Percentiles rank a stretch among this genome's conserved stretches.
These are phyloP conservation scores for Plebejus melissa DNA, from an alignment of 2,888 invertebrate genomes.

Conservation along the genomic window DNA sequence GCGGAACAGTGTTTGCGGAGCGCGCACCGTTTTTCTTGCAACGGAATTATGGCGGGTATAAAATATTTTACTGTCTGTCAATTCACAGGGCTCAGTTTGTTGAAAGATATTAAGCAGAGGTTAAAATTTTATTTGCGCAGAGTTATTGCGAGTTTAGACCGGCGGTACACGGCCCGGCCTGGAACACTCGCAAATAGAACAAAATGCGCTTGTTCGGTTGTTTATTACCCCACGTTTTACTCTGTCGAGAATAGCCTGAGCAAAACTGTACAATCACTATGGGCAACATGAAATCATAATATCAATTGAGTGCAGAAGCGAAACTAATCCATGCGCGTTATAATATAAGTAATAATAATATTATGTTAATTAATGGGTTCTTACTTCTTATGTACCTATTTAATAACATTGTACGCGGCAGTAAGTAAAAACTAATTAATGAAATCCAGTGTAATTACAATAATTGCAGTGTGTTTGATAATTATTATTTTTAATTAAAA, in stretches of 20 bases:
- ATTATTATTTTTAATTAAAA: background rate
- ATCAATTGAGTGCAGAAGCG: background rate
- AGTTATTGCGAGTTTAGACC: conserved; percentile 59
- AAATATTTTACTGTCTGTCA: conserved; percentile 79
- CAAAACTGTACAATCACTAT: background rate
- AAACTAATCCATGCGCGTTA: background rate
- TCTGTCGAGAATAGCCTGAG: background rate
- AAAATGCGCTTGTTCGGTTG: conserved; percentile 58
- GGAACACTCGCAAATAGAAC: conserved; percentile 67
- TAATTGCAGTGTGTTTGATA: background rate
- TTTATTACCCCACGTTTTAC: conserved; percentile 49
- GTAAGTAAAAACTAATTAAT: background rate
- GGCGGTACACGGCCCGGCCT: conserved; percentile 52
- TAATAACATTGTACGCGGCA: background rate
- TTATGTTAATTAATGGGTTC: background rate
- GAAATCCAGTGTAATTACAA: background rate
- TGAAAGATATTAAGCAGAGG: conserved; percentile 74
- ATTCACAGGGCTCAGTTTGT: conserved; percentile 62
- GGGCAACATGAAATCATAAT: background rate
- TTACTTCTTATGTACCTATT: background rate
- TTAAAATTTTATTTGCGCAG: conserved; percentile 74
- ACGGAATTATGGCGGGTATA: conserved; percentile 75
- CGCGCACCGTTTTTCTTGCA: conserved; percentile 69
- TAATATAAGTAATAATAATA: background rate
- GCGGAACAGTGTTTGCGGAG: conserved; percentile 66